These are phyloP conservation scores for Phyllostomus discolor DNA, from an alignment of 2,113 vertebrate genomes.

Conservation along the genomic window DNA sequence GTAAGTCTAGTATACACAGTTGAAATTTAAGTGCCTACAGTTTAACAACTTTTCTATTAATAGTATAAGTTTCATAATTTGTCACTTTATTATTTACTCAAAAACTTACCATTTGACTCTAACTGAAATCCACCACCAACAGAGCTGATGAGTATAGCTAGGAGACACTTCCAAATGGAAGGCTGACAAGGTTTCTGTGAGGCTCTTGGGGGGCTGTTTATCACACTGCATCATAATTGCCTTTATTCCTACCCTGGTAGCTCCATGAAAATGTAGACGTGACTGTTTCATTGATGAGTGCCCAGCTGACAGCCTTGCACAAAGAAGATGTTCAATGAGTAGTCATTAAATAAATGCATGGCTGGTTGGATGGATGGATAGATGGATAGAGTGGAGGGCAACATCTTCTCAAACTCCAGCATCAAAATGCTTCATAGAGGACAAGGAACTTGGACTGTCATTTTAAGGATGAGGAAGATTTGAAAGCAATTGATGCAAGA, in stretches of 20 bases:
- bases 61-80: neutral
- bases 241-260: neutral
- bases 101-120: neutral
- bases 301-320: neutral
- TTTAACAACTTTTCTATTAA: neutral
- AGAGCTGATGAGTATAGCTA: neutral
- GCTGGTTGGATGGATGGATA: neutral
- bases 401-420: neutral
- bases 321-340: neutral
- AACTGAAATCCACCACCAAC: neutral
- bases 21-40: neutral
- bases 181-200: neutral
- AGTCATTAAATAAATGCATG: neutral
- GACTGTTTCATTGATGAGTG: neutral
- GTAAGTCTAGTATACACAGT: neutral
- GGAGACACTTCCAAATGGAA: conserved; percentile 4
- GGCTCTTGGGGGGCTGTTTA: neutral
- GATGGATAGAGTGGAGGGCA: neutral
- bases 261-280: neutral
- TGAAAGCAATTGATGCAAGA: neutral
- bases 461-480: neutral
- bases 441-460: neutral
- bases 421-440: neutral
- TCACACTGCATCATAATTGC: neutral
- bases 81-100: conserved; percentile 17